These are phyloP conservation scores for Ostrea denselamellosa DNA, from an alignment of 1,140 invertebrate species.

Conservation along the genomic window DNA sequence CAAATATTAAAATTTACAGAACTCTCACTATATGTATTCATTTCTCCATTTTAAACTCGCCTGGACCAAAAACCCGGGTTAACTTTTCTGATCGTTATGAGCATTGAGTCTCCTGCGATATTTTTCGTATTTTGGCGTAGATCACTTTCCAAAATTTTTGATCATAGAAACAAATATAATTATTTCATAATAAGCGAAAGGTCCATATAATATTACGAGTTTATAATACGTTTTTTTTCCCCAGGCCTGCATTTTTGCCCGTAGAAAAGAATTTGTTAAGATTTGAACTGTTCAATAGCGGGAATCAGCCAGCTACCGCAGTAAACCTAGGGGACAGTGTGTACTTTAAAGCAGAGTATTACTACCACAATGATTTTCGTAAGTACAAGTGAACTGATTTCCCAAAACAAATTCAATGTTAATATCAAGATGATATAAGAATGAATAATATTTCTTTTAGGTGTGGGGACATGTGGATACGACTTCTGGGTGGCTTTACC, in stretches of 20 bases:
- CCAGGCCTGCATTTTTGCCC: constrained; percentile 1
- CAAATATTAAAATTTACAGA: not conserved
- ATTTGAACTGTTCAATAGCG: not conserved
- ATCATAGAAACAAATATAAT: no score
- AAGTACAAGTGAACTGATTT: not conserved
- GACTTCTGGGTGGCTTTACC: constrained; percentile 14
- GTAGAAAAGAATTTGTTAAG: not conserved
- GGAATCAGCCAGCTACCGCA: not conserved
- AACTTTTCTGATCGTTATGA: no score
- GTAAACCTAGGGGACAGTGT: not conserved
- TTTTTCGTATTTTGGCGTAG: no score
- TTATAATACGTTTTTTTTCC: not conserved
- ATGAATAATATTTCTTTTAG: not conserved
- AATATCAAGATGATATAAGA: no score
- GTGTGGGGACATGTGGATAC: not conserved
- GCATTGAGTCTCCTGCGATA: no score
- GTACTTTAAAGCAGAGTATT: not conserved
- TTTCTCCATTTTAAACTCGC: not conserved
- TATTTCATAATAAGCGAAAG: not conserved
- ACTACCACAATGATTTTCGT: not conserved
- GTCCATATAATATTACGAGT: not conserved
- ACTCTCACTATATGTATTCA: not conserved
- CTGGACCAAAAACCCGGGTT: not conserved
- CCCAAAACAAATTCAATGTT: no score
- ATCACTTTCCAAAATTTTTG: no score